phyloP scores from a whole-genome alignment of 2,797 vertebrate genomes.

The Microtus agrestis region DNA sequence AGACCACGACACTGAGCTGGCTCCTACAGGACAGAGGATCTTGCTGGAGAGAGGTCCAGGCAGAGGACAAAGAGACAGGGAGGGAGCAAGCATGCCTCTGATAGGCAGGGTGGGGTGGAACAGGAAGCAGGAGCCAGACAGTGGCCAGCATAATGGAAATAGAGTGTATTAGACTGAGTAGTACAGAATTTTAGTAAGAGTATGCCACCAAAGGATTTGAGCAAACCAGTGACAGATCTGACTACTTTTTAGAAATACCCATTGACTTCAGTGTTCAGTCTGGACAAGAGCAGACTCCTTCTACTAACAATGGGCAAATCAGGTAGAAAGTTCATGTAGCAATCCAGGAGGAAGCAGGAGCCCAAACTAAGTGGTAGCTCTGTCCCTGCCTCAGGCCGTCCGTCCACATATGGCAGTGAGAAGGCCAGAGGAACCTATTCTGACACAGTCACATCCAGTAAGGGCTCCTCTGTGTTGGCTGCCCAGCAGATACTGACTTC shows the following conservation, averaged over 20 bases:
- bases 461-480: rapidly evolving
- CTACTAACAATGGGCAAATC: neutral
- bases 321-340: neutral
- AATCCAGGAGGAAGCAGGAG: neutral
- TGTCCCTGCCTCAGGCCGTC: neutral
- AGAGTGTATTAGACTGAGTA: neutral
- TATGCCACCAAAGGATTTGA: neutral
- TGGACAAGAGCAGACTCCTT: neutral
- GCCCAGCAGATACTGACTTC: neutral
- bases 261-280: neutral
- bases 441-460: neutral
- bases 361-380: neutral
- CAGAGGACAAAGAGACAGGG: neutral
- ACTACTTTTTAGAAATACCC: neutral
- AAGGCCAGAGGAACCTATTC: neutral
- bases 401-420: neutral
- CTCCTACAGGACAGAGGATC: neutral
- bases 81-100: neutral
- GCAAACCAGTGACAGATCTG: neutral
- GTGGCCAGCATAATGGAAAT: neutral
- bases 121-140: neutral
- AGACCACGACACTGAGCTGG: neutral
- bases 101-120: neutral
- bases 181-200: neutral
- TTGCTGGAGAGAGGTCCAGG: neutral